A percentile compares a stretch with the other conserved stretches of the same genome.
Evolutionary conservation across 2,113 vertebrate genomes (phyloP).

Genomic region (Microtus oregoni): DNA sequence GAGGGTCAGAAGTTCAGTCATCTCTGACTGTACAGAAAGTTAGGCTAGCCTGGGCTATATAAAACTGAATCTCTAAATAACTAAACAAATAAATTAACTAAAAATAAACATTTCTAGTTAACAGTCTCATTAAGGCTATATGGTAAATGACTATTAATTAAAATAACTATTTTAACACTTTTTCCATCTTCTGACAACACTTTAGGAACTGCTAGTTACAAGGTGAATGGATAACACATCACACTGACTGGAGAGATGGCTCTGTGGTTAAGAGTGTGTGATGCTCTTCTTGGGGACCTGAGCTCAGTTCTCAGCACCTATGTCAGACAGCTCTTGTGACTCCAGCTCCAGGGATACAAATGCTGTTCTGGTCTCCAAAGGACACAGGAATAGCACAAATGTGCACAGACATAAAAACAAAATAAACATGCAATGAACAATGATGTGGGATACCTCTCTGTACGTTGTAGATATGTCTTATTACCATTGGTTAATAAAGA

Average conservation of each 20-base stretch:
- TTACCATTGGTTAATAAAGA: too few relatives aligned
- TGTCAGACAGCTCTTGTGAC: background rate
- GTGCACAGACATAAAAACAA: background rate
- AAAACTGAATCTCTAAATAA: background rate
- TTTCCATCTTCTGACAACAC: background rate
- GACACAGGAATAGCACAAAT: background rate
- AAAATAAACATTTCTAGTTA: background rate
- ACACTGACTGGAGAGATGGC: background rate
- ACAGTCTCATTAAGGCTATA: background rate
- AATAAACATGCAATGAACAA: background rate
- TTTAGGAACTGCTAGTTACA: background rate
- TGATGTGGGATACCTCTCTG: too few relatives aligned
- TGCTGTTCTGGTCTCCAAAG: background rate
- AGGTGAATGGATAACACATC: background rate
- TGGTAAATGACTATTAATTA: conserved; percentile 1
- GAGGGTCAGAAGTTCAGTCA: background rate
- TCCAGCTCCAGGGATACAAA: too few relatives aligned
- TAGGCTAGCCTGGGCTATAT: background rate
- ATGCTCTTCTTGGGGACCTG: background rate
- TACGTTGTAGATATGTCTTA: too few relatives aligned
- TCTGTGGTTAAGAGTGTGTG: background rate
- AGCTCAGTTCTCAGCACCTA: background rate
- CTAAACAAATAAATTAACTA: background rate
- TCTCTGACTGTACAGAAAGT: background rate
- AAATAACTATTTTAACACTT: conserved; percentile 31